phyloP scores from a whole-genome alignment of 2,113 vertebrate genomes.

The Percopsis transmontana region DNA sequence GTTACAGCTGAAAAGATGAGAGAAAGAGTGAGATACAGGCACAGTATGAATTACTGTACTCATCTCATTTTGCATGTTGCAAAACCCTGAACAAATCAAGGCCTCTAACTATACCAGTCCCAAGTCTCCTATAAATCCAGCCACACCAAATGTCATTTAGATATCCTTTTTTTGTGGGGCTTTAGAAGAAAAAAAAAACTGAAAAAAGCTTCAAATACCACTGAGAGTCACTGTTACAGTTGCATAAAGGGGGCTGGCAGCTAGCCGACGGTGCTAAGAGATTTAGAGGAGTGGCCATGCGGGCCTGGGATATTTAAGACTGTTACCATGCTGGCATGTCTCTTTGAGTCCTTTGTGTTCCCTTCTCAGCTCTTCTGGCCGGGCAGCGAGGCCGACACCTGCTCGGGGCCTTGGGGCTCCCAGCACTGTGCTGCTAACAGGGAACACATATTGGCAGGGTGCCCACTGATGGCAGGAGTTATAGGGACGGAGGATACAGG shows the following conservation, averaged over 20 bases:
- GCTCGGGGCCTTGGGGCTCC: constrained; percentile 68
- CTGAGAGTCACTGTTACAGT: constrained; percentile 54
- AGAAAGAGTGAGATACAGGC: neutral
- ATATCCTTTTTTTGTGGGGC: neutral
- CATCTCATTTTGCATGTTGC: neutral
- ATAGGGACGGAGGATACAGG: constrained; percentile 8
- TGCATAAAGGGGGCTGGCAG: constrained; percentile 58
- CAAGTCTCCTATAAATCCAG: constrained; percentile 26
- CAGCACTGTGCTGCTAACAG: constrained; percentile 57
- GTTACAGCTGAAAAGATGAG: too few species aligned
- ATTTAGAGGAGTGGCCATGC: constrained; percentile 62
- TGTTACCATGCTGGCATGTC: constrained; percentile 69
- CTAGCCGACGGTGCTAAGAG: constrained; percentile 53
- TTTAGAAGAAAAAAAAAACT: constrained; percentile 20
- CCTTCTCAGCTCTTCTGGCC: constrained; percentile 60
- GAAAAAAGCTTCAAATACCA: constrained; percentile 39
- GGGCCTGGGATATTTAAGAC: constrained; percentile 70
- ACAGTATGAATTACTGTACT: constrained; percentile 22
- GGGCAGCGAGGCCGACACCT: constrained; percentile 73
- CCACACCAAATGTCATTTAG: constrained; percentile 28
- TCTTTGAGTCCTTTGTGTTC: constrained; percentile 74
- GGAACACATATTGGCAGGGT: constrained; percentile 54
- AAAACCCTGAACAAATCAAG: constrained; percentile 20
- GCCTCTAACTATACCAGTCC: constrained; percentile 9
- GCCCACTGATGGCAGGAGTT: constrained; percentile 52